A percentile compares a stretch with the other conserved stretches of the same genome.
These are phyloP conservation scores for Osmoderma eremita DNA, from an alignment of 2,888 invertebrate genomes.

Conservation along the genomic window DNA sequence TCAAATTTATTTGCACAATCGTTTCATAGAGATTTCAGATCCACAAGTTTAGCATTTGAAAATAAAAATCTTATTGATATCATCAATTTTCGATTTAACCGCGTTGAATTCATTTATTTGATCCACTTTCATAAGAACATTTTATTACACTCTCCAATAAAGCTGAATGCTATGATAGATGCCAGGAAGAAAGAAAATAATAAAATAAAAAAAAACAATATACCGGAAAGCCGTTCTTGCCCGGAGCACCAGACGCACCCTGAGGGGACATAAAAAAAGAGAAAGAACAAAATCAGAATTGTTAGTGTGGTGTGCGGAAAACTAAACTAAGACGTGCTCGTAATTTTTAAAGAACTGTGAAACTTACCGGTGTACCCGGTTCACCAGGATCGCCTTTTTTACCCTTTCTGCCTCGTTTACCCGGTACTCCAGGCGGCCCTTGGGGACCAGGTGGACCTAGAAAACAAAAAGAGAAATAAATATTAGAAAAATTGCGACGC, in stretches of 20 bases:
- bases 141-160: constrained; percentile 16
- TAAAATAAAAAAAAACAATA: constrained; percentile 66
- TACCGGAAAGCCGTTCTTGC: constrained; percentile 93
- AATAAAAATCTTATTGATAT: too few species aligned
- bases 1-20: too few species aligned
- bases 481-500: background rate
- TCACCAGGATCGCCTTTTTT: constrained; percentile 90
- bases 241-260: constrained; percentile 83
- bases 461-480: constrained; percentile 46
- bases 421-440: constrained; percentile 85
- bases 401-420: constrained; percentile 89
- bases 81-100: too few species aligned
- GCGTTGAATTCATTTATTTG: background rate
- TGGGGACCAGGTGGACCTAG: constrained; percentile 70
- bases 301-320: constrained; percentile 45
- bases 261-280: constrained; percentile 65
- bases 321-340: constrained; percentile 46
- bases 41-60: too few species aligned
- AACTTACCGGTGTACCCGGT: constrained; percentile 81
- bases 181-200: constrained; percentile 51
- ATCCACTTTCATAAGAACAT: background rate
- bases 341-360: constrained; percentile 39
- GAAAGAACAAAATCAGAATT: constrained; percentile 50
- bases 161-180: constrained; percentile 32
- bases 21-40: too few species aligned